Evolutionary conservation across 1,140 invertebrate species (phyloP), one percentile per base, ranked within the genome.

Genomic region (Zaprionus camerounensis): DNA sequence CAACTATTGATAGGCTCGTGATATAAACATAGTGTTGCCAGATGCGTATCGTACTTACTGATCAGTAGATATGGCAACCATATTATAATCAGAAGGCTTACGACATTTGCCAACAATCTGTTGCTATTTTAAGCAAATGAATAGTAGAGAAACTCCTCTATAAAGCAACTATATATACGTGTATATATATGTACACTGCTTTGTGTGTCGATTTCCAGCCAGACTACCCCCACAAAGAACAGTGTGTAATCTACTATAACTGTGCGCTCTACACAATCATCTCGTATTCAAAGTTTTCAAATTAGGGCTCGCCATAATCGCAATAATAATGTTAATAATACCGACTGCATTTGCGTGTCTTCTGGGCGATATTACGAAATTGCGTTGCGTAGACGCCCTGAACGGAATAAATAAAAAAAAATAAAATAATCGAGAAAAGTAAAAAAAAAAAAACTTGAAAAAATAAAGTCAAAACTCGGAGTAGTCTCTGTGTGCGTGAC

Each of bases 351-450:
- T 71, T 69, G 72, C 72, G 72, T 71, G 72, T 64, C 72, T 64
- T 74, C 66, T 74, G 41, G 38, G 44, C 63, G 63, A 44, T 71
- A 64, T 75, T 75, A 51, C 67, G 57, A 63, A 64, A 75, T 26
- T 63, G 24, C 53, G 34, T 75, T 75, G 72, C 72, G 72, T 71
- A 75, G 63, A 71, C 67, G 72, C 72, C 72, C 72, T 71, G 62
- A 17, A 71, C 31, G 9, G 9, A 31, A 31, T 31, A 69, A 73
- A 57, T n/a, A n/a, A n/a, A 41, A 82, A 51, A 51, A 75, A 36
- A 24, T 0, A 69, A 73, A 53, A 41, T 80, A 51, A 73, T 28
- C 15, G 34, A 20, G 34, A 41, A 36, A 59, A 56, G 44, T 34
- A 53, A 26, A 62, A 24, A 57, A 24, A 57, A 26, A 36, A 62